Percentiles rank a stretch among this genome's conserved stretches.
Conservation (phyloP, 2,113 vertebrate genomes). For the Psilopogon haemacephalus region DNA sequence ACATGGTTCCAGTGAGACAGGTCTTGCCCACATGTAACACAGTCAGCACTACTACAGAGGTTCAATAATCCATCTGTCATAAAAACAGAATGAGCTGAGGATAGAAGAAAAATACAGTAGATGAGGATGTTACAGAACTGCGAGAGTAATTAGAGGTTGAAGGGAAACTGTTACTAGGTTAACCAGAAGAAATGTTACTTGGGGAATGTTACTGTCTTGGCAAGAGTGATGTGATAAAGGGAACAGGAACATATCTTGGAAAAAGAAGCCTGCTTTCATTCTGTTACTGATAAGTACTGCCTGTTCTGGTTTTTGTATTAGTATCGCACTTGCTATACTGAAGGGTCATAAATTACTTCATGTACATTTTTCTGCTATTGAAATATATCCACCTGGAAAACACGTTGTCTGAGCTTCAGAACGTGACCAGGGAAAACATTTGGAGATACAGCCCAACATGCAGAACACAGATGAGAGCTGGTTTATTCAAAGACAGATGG, state of each 20-base stretch:
- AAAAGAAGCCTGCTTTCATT: background rate
- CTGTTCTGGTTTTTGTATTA: background rate
- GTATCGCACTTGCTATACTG: background rate
- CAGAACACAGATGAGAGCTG: background rate
- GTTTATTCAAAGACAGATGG: constrained; percentile 45
- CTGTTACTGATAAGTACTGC: background rate
- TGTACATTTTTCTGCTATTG: background rate
- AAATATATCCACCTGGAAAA: background rate
- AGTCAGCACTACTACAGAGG: background rate
- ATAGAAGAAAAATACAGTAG: background rate
- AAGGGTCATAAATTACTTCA: background rate
- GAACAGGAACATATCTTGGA: background rate
- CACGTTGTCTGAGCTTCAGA: background rate
- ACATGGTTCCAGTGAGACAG: background rate
- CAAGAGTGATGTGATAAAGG: background rate
- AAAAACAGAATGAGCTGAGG: background rate
- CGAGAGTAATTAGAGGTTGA: background rate
- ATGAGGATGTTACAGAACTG: background rate
- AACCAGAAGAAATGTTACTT: background rate
- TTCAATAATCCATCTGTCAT: background rate
- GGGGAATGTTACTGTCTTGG: background rate
- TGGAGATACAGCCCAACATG: background rate
- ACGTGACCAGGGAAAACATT: background rate
- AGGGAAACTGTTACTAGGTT: background rate
- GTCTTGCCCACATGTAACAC: background rate